Conservation (phyloP, 2,113 vertebrate genomes). For the Esox niger region DNA sequence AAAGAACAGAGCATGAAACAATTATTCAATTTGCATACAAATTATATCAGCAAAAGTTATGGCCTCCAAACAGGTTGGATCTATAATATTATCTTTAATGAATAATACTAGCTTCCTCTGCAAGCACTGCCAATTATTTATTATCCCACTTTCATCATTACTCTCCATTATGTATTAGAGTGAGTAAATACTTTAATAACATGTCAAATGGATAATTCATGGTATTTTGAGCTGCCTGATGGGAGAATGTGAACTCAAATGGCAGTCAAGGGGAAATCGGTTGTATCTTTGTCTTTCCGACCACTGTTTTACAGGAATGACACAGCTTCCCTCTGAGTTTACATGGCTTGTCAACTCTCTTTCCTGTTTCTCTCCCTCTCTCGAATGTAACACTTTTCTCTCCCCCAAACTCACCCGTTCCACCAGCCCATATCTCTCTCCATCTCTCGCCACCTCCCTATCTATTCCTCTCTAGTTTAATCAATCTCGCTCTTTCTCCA, state of each 20-base stretch:
- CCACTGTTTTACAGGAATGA: slow-evolving; percentile 35
- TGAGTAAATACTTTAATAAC: slow-evolving; percentile 39
- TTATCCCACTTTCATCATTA: slow-evolving; percentile 35
- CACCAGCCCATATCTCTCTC: background rate
- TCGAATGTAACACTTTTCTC: background rate
- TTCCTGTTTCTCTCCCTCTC: background rate
- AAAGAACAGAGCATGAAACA: slow-evolving; percentile 54
- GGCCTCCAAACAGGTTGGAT: background rate
- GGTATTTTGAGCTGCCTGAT: slow-evolving; percentile 20
- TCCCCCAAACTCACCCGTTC: background rate
- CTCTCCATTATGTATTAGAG: slow-evolving; percentile 40
- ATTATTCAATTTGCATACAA: slow-evolving; percentile 58
- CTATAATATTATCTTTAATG: background rate
- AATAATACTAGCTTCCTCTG: background rate
- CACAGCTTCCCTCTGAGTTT: slow-evolving; percentile 22
- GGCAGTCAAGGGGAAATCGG: background rate
- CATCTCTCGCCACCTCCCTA: background rate
- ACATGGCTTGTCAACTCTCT: slow-evolving; percentile 28
- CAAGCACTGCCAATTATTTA: slow-evolving; percentile 22
- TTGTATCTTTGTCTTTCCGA: slow-evolving; percentile 15
- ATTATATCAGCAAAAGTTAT: slow-evolving; percentile 13
- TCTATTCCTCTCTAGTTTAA: background rate
- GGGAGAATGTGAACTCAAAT: background rate
- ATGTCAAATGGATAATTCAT: slow-evolving; percentile 38
- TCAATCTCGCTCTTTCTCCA: slow-evolving; percentile 9